Evolutionary conservation across 92 coral and sea anemone genomes (phyloP).

Genomic region (Parazoanthus swiftii): DNA sequence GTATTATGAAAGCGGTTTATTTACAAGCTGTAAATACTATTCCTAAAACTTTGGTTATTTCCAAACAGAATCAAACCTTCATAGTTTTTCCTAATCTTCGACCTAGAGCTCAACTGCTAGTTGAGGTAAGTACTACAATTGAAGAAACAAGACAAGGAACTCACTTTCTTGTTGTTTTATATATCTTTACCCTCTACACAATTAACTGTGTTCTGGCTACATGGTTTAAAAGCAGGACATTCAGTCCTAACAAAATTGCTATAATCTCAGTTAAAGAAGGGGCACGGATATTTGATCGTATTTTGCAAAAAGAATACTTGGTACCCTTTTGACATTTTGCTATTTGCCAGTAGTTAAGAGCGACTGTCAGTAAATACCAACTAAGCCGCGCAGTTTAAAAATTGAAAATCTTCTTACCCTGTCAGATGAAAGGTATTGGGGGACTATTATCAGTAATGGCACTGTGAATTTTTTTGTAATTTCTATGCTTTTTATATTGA

Average conservation of each 20-base stretch:
- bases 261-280: slow-evolving; percentile 2
- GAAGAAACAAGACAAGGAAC: background rate
- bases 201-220: background rate
- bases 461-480: too few species aligned
- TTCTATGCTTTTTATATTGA: too few species aligned
- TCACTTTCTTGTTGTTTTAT: background rate
- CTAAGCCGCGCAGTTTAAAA: too few species aligned
- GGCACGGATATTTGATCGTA: background rate
- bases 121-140: slow-evolving; percentile 3
- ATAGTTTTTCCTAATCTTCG: background rate
- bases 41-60: background rate
- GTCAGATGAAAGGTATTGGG: too few species aligned
- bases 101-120: background rate
- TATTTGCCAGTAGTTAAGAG: too few species aligned
- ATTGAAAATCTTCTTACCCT: too few species aligned
- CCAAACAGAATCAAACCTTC: background rate
- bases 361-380: too few species aligned
- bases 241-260: background rate
- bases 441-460: too few species aligned
- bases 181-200: background rate
- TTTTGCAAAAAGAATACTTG: background rate
- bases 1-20: too few species aligned
- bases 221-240: background rate
- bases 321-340: background rate
- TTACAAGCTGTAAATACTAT: background rate